Conservation (phyloP, 92 coral and sea anemone species). For the Isaurus tuberculatus region DNA sequence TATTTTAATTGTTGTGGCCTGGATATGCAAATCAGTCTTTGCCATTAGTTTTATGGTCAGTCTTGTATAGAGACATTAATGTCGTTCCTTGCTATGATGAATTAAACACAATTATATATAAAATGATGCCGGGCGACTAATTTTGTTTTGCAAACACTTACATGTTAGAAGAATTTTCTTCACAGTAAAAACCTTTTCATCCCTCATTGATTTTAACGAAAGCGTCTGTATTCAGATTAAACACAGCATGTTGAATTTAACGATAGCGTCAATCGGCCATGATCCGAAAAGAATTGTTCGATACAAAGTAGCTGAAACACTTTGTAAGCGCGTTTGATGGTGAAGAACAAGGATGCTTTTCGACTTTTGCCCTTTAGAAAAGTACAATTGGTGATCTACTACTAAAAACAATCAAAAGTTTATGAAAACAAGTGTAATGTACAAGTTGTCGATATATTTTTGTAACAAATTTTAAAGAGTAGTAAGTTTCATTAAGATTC, state of each 20-base stretch:
- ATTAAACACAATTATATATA: no score
- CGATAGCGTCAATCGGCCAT: not conserved
- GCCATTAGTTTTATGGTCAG: no score
- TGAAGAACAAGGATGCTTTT: not conserved
- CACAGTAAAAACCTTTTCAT: not conserved
- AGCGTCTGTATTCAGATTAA: not conserved
- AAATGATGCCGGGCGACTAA: not conserved
- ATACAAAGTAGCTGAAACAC: not conserved
- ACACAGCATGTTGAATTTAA: not conserved
- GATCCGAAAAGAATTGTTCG: not conserved
- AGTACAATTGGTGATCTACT: no score
- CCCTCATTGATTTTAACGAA: not conserved
- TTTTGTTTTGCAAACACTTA: not conserved
- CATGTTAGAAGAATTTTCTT: not conserved
- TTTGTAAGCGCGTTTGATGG: not conserved
- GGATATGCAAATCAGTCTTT: no score
- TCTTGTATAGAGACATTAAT: no score
- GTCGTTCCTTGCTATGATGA: not conserved
- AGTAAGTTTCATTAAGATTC: no score
- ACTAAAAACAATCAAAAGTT: no score
- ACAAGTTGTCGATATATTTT: no score
- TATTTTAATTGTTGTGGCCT: no score
- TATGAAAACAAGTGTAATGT: no score
- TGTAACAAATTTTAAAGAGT: no score
- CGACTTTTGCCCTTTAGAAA: no score